Base-by-base conservation (phyloP, 2,888 invertebrate species). In the Cephonodes hylas region DNA sequence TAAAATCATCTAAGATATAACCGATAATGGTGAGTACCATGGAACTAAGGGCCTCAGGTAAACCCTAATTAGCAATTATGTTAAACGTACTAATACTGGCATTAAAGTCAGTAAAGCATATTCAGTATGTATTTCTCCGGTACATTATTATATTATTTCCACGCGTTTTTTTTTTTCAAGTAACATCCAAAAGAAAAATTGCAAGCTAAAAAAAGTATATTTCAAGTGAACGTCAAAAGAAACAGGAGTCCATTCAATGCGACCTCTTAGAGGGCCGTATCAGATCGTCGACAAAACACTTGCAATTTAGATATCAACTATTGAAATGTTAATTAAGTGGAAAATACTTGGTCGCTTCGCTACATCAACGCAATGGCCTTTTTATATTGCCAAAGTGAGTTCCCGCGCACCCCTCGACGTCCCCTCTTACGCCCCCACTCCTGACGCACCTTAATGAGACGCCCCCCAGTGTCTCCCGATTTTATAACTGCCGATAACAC, bases 401-500 rank as follows among this genome's bases (percentile, higher is more conserved):
- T 58, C 58, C 38, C 34, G 8, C 42, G 15, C 23, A n/a, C 42
- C 59, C 53, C 57, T n/a, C 44, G 23, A 22, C 42, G n/a, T 22
- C 38, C 42, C 3, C 13, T n/a, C n/a, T n/a, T n/a, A 38, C 22
- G n/a, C 25, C 69, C 61, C 66, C 70, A 64, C 67, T 68, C 69
- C 64, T 67, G 70, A 73, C 77, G 76, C 79, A 84, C 85, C 83
- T 84, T 89, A 87, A 89, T 86, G 88, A 89, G 86, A 53, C 53
- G 65, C 66, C 73, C 76, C 81, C 81, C 76, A 73, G 75, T 74
- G 79, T 81, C 82, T 80, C 82, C 81, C 80, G 79, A 88, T 88
- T 86, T 87, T 85, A 87, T 85, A 86, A 84, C 88, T 87, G 87
- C 89, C 89, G 89, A 91, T 91, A 91, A 83, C 88, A 82, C 78